Percentiles rank a stretch among this genome's conserved stretches.
phyloP scores from a whole-genome alignment of 2,113 vertebrate genomes.

The Bombycilla garrulus region DNA sequence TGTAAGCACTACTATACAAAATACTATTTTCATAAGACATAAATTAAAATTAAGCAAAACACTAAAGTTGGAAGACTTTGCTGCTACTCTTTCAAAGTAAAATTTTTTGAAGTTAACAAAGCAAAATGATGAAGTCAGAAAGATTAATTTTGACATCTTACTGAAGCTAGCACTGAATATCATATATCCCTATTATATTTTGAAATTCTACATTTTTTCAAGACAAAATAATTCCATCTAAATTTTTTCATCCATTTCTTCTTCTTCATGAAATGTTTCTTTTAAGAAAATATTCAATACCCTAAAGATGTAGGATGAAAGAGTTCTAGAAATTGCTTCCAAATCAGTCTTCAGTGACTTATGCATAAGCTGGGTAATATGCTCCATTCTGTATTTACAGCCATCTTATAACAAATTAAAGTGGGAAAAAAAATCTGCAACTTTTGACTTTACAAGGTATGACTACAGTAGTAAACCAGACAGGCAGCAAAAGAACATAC shows the following conservation, averaged over 20 bases:
- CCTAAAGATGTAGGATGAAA: not conserved
- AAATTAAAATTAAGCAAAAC: not conserved
- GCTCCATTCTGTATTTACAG: not conserved
- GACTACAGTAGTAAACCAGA: not conserved
- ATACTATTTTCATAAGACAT: not conserved
- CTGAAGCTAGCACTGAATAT: not conserved
- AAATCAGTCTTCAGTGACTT: not conserved
- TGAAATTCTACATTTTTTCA: not conserved
- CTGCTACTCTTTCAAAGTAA: not conserved
- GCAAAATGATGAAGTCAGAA: not conserved
- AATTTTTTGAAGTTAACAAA: not conserved
- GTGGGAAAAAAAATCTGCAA: not conserved
- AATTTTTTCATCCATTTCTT: not conserved
- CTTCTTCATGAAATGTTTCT: not conserved
- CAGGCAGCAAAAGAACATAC: not conserved
- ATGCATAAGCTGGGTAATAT: slow-evolving; percentile 6
- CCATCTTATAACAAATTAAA: not conserved
- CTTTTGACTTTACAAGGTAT: not conserved
- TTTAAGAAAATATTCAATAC: not conserved
- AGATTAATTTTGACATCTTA: not conserved
- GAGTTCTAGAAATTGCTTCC: not conserved
- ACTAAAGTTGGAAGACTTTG: not conserved
- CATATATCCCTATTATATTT: not conserved
- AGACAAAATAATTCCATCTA: not conserved
- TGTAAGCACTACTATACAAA: not conserved